Conservation (phyloP, 2,888 invertebrate genomes). For the Phytoseiulus persimilis region DNA sequence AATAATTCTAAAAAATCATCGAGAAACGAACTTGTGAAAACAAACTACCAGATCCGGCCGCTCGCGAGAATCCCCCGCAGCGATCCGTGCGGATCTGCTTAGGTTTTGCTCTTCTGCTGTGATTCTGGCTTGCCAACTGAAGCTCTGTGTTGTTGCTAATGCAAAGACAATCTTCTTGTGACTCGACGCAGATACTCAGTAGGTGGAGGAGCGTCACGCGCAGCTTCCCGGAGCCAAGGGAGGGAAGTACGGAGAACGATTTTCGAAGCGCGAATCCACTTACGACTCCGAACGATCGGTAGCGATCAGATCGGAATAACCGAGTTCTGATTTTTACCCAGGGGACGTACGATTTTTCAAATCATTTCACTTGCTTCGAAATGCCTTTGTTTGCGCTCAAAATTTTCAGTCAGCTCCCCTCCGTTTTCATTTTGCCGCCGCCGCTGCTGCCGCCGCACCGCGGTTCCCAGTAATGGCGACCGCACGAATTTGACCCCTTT, state of each 20-base stretch:
- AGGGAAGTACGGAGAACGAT: background rate
- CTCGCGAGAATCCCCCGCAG: background rate
- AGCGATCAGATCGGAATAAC: too few species aligned
- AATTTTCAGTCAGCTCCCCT: background rate
- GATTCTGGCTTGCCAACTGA: background rate
- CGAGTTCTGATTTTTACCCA: too few species aligned
- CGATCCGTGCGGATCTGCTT: background rate
- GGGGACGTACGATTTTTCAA: too few species aligned
- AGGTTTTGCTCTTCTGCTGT: background rate
- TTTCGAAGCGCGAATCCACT: too few species aligned
- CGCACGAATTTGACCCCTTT: background rate
- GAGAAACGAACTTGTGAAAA: background rate
- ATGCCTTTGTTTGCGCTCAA: too few species aligned
- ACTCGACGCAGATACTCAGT: background rate
- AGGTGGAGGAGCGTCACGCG: background rate
- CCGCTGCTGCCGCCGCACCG: background rate
- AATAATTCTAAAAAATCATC: background rate
- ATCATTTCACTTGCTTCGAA: too few species aligned
- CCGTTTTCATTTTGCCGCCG: too few species aligned
- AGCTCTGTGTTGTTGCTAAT: background rate
- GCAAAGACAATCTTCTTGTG: background rate
- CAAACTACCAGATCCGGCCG: background rate
- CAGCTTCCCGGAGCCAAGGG: background rate
- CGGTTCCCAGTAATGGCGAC: background rate
- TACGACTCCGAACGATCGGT: too few species aligned